Evolutionary conservation across 2,888 invertebrate genomes (phyloP).

Genomic region (Mesorhabditis belari): DNA sequence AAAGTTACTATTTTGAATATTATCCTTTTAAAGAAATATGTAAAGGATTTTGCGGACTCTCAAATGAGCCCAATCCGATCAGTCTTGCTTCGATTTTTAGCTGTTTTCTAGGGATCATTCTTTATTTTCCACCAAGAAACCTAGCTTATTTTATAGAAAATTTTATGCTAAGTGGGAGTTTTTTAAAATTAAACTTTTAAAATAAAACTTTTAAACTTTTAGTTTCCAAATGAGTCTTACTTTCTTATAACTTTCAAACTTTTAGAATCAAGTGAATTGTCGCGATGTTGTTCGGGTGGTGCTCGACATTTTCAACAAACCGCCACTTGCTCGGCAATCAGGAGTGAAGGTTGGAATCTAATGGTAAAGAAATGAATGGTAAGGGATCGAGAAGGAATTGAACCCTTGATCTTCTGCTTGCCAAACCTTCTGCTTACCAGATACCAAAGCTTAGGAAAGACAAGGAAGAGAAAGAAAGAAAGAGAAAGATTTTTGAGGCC

Average conservation of each 20-base stretch:
- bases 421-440: not conserved
- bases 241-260: not conserved
- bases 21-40: too few species aligned
- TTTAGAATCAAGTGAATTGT: slow-evolving; percentile 27
- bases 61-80: too few species aligned
- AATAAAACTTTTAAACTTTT: not conserved
- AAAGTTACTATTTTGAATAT: too few species aligned
- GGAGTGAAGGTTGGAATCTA: slow-evolving; percentile 39
- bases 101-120: too few species aligned
- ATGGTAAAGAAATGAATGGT: too few species aligned
- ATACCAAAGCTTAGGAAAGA: not conserved
- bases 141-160: too few species aligned
- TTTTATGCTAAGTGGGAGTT: too few species aligned
- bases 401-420: not conserved
- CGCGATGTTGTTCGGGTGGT: slow-evolving; percentile 50
- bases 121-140: too few species aligned
- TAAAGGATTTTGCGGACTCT: too few species aligned
- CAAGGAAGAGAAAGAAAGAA: too few species aligned
- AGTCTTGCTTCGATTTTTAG: too few species aligned
- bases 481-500: too few species aligned
- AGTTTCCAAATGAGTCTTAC: not conserved
- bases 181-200: not conserved
- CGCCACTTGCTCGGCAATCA: slow-evolving; percentile 32
- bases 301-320: slow-evolving; percentile 44
- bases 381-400: slow-evolving; percentile 22